These are phyloP conservation scores for Ruditapes philippinarum DNA, from an alignment of 1,140 invertebrate genomes.

Conservation along the genomic window DNA sequence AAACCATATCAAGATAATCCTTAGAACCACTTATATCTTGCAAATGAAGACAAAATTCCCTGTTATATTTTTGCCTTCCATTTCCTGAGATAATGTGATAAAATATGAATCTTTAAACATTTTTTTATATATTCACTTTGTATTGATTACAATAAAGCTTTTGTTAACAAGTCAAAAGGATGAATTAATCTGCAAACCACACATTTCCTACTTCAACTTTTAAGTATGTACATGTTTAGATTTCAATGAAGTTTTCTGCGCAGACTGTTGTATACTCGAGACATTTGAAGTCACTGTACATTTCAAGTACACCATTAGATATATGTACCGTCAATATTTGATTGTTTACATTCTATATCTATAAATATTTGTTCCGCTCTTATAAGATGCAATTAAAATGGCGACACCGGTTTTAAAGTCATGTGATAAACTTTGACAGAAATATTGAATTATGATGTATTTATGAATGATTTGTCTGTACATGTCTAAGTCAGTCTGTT, in stretches of 20 bases:
- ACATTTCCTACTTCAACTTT: background rate
- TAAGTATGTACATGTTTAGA: background rate
- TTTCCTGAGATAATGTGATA: too few species aligned
- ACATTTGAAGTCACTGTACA: background rate
- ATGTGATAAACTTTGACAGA: conserved; percentile 21
- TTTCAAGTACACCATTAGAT: conserved; percentile 14
- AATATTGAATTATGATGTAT: conserved; percentile 26
- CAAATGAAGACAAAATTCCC: too few species aligned
- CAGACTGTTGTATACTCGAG: too few species aligned
- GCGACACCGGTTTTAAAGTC: background rate
- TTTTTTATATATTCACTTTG: too few species aligned
- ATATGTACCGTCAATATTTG: conserved; percentile 33
- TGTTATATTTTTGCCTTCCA: too few species aligned
- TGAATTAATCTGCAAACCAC: too few species aligned
- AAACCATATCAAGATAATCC: too few species aligned
- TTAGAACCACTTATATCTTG: too few species aligned
- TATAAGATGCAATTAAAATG: conserved; percentile 32
- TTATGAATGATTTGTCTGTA: background rate
- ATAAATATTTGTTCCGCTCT: conserved; percentile 28
- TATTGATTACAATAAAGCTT: too few species aligned
- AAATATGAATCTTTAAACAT: too few species aligned
- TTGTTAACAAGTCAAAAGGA: too few species aligned
- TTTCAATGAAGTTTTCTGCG: background rate
- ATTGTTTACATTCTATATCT: conserved; percentile 30
- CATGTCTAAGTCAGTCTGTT: background rate